phyloP scores from a whole-genome alignment of 2,113 vertebrate genomes.

The Sula dactylatra region DNA sequence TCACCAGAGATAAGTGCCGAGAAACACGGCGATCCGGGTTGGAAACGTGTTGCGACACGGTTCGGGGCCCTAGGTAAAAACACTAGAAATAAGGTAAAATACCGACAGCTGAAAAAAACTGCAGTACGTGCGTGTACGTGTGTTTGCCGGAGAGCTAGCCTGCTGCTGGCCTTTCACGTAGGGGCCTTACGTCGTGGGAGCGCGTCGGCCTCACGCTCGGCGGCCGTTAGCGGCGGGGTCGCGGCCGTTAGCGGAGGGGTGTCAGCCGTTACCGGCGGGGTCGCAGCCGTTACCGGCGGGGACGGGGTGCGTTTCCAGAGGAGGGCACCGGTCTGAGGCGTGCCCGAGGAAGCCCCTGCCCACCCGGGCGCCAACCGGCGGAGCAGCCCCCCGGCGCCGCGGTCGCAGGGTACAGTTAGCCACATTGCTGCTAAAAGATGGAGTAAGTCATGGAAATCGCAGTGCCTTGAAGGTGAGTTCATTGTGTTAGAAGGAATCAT shows the following conservation, averaged over 20 bases:
- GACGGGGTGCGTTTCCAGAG: not conserved
- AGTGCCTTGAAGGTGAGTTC: accelerated
- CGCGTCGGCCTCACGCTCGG: not conserved
- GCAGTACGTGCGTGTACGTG: accelerated
- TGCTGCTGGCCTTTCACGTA: accelerated
- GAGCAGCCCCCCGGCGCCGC: accelerated
- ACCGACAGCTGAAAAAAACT: accelerated
- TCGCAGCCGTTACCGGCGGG: not conserved
- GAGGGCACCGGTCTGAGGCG: accelerated
- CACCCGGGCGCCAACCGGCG: accelerated
- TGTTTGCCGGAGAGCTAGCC: no score
- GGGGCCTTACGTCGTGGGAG: not conserved
- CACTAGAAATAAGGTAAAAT: accelerated
- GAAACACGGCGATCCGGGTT: not conserved
- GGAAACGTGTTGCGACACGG: not conserved
- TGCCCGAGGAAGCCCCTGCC: not conserved
- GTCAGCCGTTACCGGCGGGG: not conserved
- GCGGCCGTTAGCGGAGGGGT: not conserved
- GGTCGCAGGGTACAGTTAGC: accelerated
- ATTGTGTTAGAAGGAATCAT: accelerated
- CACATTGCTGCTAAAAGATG: accelerated
- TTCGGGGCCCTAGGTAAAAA: not conserved
- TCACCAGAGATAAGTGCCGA: accelerated
- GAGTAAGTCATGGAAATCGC: accelerated
- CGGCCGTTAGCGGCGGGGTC: not conserved